phyloP scores from a whole-genome alignment of 2,888 invertebrate species.

The Polydrusus tereticollis region DNA sequence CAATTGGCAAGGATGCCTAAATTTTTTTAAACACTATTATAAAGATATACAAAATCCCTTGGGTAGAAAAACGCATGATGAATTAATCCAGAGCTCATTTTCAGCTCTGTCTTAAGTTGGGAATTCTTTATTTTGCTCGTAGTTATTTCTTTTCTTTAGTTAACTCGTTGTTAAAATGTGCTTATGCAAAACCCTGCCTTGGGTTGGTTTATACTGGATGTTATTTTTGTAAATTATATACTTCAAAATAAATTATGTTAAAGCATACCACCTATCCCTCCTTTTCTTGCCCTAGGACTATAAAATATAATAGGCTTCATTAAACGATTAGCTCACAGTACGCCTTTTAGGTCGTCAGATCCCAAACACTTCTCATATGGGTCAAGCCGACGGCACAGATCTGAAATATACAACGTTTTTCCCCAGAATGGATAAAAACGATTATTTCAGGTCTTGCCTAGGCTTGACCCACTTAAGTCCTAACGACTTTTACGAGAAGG shows the following conservation, averaged over 20 bases:
- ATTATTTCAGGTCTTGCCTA: constrained; percentile 17
- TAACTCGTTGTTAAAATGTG: background rate
- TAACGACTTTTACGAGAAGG: too few species aligned
- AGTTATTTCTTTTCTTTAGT: background rate
- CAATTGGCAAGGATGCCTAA: constrained; percentile 34
- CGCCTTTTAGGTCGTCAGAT: constrained; percentile 16
- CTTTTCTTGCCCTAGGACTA: background rate
- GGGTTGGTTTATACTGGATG: too few species aligned
- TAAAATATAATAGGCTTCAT: background rate
- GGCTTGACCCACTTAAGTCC: constrained; percentile 11
- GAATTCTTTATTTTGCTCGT: background rate
- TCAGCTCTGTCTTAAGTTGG: background rate
- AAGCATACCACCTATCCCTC: background rate
- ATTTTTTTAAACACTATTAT: constrained; percentile 40
- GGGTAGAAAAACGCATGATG: background rate
- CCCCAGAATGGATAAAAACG: constrained; percentile 19
- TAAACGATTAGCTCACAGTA: constrained; percentile 5
- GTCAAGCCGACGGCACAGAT: constrained; percentile 20
- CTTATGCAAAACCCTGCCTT: too few species aligned
- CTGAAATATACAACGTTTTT: constrained; percentile 6
- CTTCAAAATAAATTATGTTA: too few species aligned
- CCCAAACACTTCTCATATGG: constrained; percentile 18
- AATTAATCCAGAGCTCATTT: background rate
- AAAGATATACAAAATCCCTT: constrained; percentile 20
- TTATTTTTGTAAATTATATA: too few species aligned